Evolutionary conservation across 2,888 invertebrate species (phyloP), one percentile per base, ranked within the genome.

Genomic region (Latrodectus elegans): DNA sequence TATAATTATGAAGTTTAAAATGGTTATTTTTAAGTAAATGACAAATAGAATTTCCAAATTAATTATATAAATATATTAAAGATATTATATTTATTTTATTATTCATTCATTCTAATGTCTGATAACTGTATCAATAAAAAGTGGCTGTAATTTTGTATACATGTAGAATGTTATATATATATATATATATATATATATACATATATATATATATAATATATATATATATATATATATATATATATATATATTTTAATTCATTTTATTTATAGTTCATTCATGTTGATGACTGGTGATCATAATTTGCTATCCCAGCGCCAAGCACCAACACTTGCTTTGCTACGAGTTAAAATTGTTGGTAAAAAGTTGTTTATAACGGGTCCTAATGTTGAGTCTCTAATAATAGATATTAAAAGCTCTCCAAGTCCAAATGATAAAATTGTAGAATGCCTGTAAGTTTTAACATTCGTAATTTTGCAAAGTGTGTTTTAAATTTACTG

Each of bases 361-460:
- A 52, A 65, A 71, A 71, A 64, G 15, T 17, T 81, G 15, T n/a
- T 65, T 15, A 73, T 81, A 65, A 49, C 22, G 14, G 81, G 73
- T 14, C 81, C 81, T 14, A 22, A 74, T 22, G 67, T 15, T 38
- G 67, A 81, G 9, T n/a, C n/a, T 51, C 52, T 81, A 11, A 74
- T 22, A 73, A 10, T 81, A 17, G n/a, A 64, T 53, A 65, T 81
- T 3, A 64, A 81, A 49, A 65, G 22, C 10, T 8, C 73, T 26
- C 53, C 49, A 10, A 38, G 22, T 38, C 65, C 73, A 38, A 22
- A 65, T 74, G 74, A 81, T 53, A 73, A 81, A 52, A 38, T 74
- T 8, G 26, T 81, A n/a, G 64, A 65, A 38, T 73, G 81, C 26
- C 17, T 10, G 81, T 81, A 67, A 81, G 81, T 73, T 8, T 73